phyloP scores from a whole-genome alignment of 1,140 invertebrate species.

The Drosophila jambulina region DNA sequence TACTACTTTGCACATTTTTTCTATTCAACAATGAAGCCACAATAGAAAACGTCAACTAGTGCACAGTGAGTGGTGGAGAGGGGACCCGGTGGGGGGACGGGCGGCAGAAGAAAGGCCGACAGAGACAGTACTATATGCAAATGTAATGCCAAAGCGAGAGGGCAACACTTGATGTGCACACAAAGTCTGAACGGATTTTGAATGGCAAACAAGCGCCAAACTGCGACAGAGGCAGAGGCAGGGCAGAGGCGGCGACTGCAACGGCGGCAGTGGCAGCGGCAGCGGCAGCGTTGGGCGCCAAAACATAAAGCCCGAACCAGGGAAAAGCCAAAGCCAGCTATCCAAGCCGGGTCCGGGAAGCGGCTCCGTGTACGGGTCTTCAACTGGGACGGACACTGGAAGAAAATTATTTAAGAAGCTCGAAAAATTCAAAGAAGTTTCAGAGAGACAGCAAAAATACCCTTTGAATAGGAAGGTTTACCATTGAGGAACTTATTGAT shows the following conservation, averaged over 20 bases:
- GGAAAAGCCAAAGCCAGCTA: slow-evolving; percentile 50
- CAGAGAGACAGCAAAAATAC: not conserved
- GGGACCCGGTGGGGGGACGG: not conserved
- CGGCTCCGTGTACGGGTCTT: slow-evolving; percentile 16
- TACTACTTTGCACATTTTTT: slow-evolving; percentile 84
- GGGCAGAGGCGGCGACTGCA: not conserved
- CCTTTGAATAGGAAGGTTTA: no score
- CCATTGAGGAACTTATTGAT: not conserved
- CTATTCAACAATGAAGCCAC: slow-evolving; percentile 84
- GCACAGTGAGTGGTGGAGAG: slow-evolving; percentile 37
- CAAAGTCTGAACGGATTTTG: slow-evolving; percentile 83
- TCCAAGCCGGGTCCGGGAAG: slow-evolving; percentile 16
- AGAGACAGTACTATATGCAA: slow-evolving; percentile 61
- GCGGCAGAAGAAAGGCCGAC: slow-evolving; percentile 38
- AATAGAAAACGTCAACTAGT: slow-evolving; percentile 82
- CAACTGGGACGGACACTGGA: slow-evolving; percentile 13
- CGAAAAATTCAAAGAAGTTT: not conserved
- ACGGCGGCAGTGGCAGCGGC: not conserved
- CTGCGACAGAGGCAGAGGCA: not conserved
- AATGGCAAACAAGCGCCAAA: slow-evolving; percentile 80
- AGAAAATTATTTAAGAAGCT: not conserved
- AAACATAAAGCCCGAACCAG: slow-evolving; percentile 52
- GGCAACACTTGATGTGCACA: slow-evolving; percentile 71
- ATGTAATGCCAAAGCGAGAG: slow-evolving; percentile 63
- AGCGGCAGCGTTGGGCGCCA: slow-evolving; percentile 22